Conservation (phyloP, 2,888 invertebrate species). For the Brenthis daphne region DNA sequence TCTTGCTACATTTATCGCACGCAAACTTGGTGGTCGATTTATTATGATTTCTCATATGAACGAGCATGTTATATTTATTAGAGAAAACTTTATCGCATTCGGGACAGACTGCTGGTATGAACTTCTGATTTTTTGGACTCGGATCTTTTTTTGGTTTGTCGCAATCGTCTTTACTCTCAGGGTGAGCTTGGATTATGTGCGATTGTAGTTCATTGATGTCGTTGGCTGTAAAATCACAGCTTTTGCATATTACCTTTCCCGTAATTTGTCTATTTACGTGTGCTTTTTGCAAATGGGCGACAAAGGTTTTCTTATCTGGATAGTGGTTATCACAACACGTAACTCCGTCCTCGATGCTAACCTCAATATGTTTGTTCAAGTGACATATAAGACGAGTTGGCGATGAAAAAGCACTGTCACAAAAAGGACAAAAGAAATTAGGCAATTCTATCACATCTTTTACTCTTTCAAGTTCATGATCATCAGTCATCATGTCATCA, state of each 20-base stretch:
- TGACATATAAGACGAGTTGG: constrained; percentile 58
- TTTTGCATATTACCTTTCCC: constrained; percentile 47
- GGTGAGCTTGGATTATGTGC: constrained; percentile 34
- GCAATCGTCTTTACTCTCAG: constrained; percentile 8
- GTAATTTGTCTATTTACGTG: constrained; percentile 45
- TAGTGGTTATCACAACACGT: constrained; percentile 53
- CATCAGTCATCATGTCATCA: constrained; percentile 47
- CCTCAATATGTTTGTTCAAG: constrained; percentile 56
- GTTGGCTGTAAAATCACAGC: constrained; percentile 50
- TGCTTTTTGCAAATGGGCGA: constrained; percentile 52
- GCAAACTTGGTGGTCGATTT: constrained; percentile 43
- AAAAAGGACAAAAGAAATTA: constrained; percentile 57
- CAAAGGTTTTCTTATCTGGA: constrained; percentile 49
- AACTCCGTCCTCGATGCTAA: constrained; percentile 48
- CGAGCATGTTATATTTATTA: constrained; percentile 73
- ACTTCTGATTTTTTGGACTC: constrained; percentile 54
- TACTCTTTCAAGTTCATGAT: constrained; percentile 29
- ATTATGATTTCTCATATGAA: constrained; percentile 71
- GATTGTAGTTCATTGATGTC: constrained; percentile 34
- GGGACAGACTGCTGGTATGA: constrained; percentile 69
- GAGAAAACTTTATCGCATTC: constrained; percentile 75
- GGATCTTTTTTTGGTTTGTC: constrained; percentile 34
- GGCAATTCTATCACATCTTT: constrained; percentile 35
- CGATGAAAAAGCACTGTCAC: constrained; percentile 59
- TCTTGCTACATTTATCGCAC: constrained; percentile 72